A percentile compares a stretch with the other conserved stretches of the same genome.
These are phyloP conservation scores for Zapornia atra DNA, from an alignment of 2,113 vertebrate genomes.

Conservation along the genomic window DNA sequence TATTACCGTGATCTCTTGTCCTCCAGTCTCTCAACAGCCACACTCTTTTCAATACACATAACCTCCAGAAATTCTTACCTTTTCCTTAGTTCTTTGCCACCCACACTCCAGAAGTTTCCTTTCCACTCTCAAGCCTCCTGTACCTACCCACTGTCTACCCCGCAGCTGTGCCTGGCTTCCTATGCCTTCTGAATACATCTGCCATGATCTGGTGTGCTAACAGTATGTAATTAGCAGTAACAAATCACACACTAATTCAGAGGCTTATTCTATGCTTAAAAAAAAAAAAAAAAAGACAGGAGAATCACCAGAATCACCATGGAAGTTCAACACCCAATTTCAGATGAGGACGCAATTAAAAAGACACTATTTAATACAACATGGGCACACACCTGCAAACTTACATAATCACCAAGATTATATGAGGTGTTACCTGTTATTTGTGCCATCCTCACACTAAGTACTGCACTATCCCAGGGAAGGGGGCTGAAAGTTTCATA, in stretches of 20 bases:
- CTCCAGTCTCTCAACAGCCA: neutral
- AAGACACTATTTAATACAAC: neutral
- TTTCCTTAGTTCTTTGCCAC: neutral
- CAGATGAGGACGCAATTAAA: neutral
- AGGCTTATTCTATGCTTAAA: neutral
- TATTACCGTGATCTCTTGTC: neutral
- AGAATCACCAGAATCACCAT: neutral
- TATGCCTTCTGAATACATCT: neutral
- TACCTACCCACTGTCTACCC: neutral
- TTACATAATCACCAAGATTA: neutral
- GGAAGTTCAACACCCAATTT: neutral
- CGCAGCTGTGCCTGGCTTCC: neutral
- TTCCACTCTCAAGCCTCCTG: neutral
- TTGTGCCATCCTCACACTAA: neutral
- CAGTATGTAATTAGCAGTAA: neutral
- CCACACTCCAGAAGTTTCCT: neutral
- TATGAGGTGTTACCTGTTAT: rapidly evolving
- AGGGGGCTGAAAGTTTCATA: neutral
- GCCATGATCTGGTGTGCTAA: neutral
- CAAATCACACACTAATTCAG: neutral
- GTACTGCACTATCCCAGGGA: neutral
- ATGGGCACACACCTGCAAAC: neutral
- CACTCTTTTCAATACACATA: neutral
- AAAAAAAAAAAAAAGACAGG: neutral
- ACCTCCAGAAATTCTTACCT: neutral